Base-by-base conservation (phyloP, 2,888 invertebrate species). In the Xylocampa areola region DNA sequence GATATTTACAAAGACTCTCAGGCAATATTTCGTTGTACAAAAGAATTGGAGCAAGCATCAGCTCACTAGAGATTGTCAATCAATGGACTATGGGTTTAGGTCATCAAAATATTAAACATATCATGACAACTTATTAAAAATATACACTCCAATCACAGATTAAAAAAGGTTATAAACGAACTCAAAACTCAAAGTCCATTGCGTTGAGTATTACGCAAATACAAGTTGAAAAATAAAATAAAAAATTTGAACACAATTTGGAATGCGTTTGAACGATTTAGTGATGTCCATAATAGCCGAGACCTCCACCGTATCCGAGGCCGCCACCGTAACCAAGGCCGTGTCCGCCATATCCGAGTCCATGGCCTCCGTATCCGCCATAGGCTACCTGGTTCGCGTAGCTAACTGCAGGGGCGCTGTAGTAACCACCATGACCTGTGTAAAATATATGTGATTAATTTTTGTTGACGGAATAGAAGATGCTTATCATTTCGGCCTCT, bases 1-100 rank as follows among this genome's bases (percentile, higher is more conserved):
- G 64, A 80, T 87, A 88, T 88, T 84, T 88, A 87, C 87, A 88
- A 82, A 85, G 76, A 69, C 65, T 79, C 74, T 66, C 61, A 68
- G 68, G 71, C 73, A 72, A 52, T 77, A 74, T 77, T 82, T 68
- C 80, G 79, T 82, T 80, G 79, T 85, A 80, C 45, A 81, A 79
- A 67, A n/a, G n/a, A 69, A 35, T 33, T 35, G 37, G 41, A 29
- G 59, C 39, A 59, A 53, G 45, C 44, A 23, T 36, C 19, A 36
- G 25, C 37, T 48, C 6, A 30, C 43, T 30, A 7, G 21, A 6
- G 14, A 35, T 30, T 50, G 30, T 53, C 41, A 55, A 50, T 40
- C 45, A 44, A 48, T 37, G 43, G 44, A 63, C 48, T 8, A 19
- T 27, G 45, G 54, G 39, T 43, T 44, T 32, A 32, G 2, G 32